Evolutionary conservation across 92 coral and sea anemone genomes (phyloP).

Genomic region (Parazoanthus darwini): DNA sequence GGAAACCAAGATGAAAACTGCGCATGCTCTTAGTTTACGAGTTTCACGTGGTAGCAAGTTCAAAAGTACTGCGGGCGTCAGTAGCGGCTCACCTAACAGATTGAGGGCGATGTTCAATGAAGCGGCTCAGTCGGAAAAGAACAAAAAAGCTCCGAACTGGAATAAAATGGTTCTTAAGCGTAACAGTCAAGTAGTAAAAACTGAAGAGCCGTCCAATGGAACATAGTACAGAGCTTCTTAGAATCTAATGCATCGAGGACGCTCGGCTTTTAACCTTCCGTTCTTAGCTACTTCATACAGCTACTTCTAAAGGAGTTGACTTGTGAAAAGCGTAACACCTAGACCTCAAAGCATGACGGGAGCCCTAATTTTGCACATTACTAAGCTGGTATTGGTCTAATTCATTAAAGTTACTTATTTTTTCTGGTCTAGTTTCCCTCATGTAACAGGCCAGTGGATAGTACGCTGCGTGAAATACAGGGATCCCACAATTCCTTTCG

Average conservation of each 20-base stretch:
- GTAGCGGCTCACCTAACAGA: slow-evolving; percentile 38
- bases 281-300: too few species aligned
- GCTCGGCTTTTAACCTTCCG: not conserved
- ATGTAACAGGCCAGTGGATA: too few species aligned
- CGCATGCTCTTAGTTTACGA: slow-evolving; percentile 81
- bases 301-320: too few species aligned
- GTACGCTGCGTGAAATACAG: too few species aligned
- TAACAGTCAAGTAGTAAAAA: slow-evolving; percentile 23
- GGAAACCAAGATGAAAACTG: slow-evolving; percentile 92
- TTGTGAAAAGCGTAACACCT: too few species aligned
- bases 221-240: not conserved
- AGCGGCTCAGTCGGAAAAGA: slow-evolving; percentile 19
- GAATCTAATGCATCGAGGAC: not conserved
- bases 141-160: slow-evolving; percentile 47
- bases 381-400: too few species aligned
- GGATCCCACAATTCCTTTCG: too few species aligned
- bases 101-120: slow-evolving; percentile 1
- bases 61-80: slow-evolving; percentile 37
- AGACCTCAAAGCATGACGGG: too few species aligned
- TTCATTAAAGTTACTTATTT: too few species aligned
- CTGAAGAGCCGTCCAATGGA: slow-evolving; percentile 13
- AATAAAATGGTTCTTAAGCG: slow-evolving; percentile 54
- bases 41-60: slow-evolving; percentile 69
- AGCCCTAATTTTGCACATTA: too few species aligned
- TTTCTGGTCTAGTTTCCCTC: too few species aligned